Conservation (phyloP, 2,888 invertebrate genomes). For the Cerceris rybyensis region DNA sequence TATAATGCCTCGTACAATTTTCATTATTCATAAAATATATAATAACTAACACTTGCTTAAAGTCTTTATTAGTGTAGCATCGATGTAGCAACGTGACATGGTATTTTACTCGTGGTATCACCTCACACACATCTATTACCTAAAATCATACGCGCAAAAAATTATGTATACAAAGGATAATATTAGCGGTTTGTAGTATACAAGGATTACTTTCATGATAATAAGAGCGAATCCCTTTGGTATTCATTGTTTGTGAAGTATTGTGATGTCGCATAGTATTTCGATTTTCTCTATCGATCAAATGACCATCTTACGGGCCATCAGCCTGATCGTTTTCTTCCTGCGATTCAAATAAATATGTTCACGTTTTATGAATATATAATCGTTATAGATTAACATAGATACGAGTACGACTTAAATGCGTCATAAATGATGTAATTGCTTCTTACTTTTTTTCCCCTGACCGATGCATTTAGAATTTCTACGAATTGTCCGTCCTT, state of each 20-base stretch:
- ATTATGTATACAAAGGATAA: conserved; percentile 32
- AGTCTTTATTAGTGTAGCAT: conserved; percentile 19
- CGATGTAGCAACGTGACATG: conserved; percentile 8
- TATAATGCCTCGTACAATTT: neutral
- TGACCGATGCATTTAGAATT: neutral
- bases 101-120: conserved; percentile 6
- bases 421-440: neutral
- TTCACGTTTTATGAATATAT: neutral
- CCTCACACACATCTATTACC: conserved; percentile 11
- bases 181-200: conserved; percentile 30
- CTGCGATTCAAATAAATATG: conserved; percentile 21
- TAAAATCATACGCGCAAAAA: conserved; percentile 32
- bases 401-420: conserved; percentile 23
- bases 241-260: conserved; percentile 48
- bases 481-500: neutral
- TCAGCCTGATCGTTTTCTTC: conserved; percentile 4
- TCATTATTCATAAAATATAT: neutral
- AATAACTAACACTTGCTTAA: conserved; percentile 3
- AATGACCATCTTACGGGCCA: neutral
- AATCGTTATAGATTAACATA: conserved; percentile 6
- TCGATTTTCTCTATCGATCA: conserved; percentile 10
- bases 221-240: conserved; percentile 57
- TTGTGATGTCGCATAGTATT: conserved; percentile 47
- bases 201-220: conserved; percentile 44
- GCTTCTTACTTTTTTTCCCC: neutral